Percentiles rank a stretch among this genome's conserved stretches.
Conservation (phyloP, 2,113 vertebrate species). For the Chaetops frenatus region DNA sequence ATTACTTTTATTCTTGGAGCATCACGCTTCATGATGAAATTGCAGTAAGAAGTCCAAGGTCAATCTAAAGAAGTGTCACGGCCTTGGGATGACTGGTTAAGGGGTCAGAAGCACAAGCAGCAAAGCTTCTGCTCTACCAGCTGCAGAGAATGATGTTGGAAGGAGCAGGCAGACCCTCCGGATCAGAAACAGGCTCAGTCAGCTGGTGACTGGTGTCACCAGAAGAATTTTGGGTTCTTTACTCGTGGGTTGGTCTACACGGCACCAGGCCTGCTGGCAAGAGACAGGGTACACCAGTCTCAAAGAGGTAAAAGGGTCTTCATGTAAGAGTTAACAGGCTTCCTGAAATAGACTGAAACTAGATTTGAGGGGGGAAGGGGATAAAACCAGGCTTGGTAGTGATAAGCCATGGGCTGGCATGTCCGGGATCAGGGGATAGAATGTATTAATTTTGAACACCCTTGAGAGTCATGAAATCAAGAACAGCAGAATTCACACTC, state of each 20-base stretch:
- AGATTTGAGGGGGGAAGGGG: not conserved
- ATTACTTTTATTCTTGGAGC: constrained; percentile 30
- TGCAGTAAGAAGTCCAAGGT: not conserved
- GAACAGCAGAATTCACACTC: not conserved
- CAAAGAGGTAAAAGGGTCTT: not conserved
- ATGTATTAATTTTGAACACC: not conserved
- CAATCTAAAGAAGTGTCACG: not conserved
- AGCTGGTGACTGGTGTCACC: not conserved
- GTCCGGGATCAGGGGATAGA: not conserved
- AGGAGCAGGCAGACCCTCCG: not conserved
- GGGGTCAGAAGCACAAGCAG: not conserved
- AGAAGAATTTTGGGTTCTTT: not conserved
- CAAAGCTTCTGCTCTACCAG: not conserved
- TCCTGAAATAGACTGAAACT: not conserved
- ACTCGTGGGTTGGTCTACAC: accelerated
- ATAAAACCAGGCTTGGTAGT: not conserved
- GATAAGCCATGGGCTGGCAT: not conserved
- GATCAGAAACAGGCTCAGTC: accelerated
- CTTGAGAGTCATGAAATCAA: not conserved
- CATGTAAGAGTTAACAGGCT: not conserved
- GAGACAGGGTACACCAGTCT: not conserved
- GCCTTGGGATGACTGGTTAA: not conserved
- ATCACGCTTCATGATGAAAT: not conserved
- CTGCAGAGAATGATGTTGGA: not conserved
- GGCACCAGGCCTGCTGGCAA: not conserved